Evolutionary conservation across 2,888 invertebrate species (phyloP), one percentile per base, ranked within the genome.

Genomic region (Odontothrips loti): DNA sequence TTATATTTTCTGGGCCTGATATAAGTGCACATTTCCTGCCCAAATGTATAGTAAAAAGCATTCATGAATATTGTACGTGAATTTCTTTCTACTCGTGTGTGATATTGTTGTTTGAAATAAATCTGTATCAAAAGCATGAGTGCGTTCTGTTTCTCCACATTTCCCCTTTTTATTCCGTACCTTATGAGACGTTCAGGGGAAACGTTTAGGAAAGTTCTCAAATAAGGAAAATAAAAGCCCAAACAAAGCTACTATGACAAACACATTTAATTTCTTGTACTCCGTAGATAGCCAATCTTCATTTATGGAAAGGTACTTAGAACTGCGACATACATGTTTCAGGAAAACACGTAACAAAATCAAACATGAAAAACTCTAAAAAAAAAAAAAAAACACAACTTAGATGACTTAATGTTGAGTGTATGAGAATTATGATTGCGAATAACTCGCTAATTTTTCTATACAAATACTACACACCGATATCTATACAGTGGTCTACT

Each of bases 101-200:
- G 68, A 75, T 75, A 75, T 27, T 75, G 68, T 27, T 75, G 68
- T 75, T 75, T 43, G 3, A 43, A 75, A 75, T 27, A 68, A 75
- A 75, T 75, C 23, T 23, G 3, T 43, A 43, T 43, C 3, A 43
- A 43, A 43, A 43, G 2, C 34, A 43, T 20, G 58, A 11, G 17
- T 43, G 6, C 34, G 34, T 4, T 2, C 34, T 43, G 34, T 43
- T 43, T 43, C 34, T 43, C 34, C 34, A 43, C 34, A 6, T 6
- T 43, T 43, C 34, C 6, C 34, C 2, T 43, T 43, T 43, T 43
- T 43, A 6, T 43, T 2, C 3, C 34, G 34, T 6, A 43, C 2
- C 6, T 43, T 43, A 43, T 43, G 34, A 43, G 34, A 4, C 2
- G 34, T 43, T 4, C 6, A 4, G 34, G 34, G 34, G 2, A 6